Base-by-base conservation (phyloP, 2,113 vertebrate genomes). In the Columbina picui region DNA sequence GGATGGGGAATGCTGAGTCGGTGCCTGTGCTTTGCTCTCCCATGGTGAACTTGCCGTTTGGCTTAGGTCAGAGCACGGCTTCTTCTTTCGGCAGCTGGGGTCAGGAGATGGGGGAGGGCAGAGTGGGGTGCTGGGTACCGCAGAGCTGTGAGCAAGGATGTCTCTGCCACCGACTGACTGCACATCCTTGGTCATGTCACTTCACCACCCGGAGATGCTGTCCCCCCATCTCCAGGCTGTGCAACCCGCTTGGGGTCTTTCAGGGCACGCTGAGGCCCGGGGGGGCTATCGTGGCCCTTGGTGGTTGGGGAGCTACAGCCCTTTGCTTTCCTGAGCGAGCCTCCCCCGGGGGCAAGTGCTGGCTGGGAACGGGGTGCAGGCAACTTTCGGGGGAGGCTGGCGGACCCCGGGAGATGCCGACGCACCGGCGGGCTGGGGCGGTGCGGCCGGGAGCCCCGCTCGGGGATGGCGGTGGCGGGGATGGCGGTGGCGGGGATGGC, bases 391-490 rank as follows among this genome's bases (percentile, higher is more conserved):
- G 9, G 76, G 55, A 45, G 43, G 49, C 3, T 30, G 6, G 49
- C 1, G 23, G 38, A 43, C 2, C 71, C 59, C 29, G 6, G 16
- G 69, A 26, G 36, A 32, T 7, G 70, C 1, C 12, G 41, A 10
- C 1, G 56, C 21, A 6, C 5, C 47, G 57, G 47, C 8, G 32
- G 50, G 47, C 26, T 20, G 56, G 12, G 45, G 10, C 7, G 30
- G 16, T 7, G 45, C 13, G 49, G 20, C 5, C 12, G 43, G 68
- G n/a, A 61, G 7, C 30, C 53, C 80, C 10, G 53, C 71, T 4
- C 21, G 55, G 71, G 18, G 1, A 11, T 7, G 70, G 0, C 15
- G 30, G 32, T 26, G 50, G 4, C 1, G 3, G 12, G 25, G 47
- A 7, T 11, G 50, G 49, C 29, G 43, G 57, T 20, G 73, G 22